Conservation (phyloP, 2,888 invertebrate genomes). For the Diadromus collaris region DNA sequence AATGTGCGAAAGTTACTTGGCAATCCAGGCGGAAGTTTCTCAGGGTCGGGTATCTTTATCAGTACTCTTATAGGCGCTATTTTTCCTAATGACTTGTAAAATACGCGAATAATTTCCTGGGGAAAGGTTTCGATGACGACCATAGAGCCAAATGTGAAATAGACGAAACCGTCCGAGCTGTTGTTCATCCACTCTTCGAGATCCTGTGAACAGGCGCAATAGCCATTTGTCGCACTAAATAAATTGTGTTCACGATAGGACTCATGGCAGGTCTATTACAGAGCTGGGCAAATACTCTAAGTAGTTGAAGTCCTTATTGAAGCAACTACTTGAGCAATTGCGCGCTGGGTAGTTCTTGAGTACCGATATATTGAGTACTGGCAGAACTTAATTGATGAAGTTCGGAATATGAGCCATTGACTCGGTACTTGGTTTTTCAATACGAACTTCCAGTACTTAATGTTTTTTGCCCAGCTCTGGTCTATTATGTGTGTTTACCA, state of each 20-base stretch:
- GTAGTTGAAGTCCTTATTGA: no score
- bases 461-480: no score
- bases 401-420: no score
- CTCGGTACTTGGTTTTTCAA: no score
- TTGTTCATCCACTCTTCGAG: conserved; percentile 70
- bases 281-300: no score
- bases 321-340: no score
- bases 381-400: no score
- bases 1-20: conserved; percentile 66
- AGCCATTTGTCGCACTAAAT: neutral
- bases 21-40: conserved; percentile 66
- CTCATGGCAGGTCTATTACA: no score
- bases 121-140: conserved; percentile 69
- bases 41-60: conserved; percentile 65
- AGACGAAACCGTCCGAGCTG: conserved; percentile 70
- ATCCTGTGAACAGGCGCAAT: conserved; percentile 60
- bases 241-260: no score
- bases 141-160: conserved; percentile 73
- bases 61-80: conserved; percentile 69
- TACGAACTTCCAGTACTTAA: no score
- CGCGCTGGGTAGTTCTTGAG: no score
- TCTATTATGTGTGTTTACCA: neutral
- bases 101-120: conserved; percentile 57
- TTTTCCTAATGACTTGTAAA: conserved; percentile 68
- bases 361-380: no score